Percentiles rank a stretch among this genome's conserved stretches.
These are phyloP conservation scores for Azemiops feae DNA, from an alignment of 2,113 vertebrate species.

Conservation along the genomic window DNA sequence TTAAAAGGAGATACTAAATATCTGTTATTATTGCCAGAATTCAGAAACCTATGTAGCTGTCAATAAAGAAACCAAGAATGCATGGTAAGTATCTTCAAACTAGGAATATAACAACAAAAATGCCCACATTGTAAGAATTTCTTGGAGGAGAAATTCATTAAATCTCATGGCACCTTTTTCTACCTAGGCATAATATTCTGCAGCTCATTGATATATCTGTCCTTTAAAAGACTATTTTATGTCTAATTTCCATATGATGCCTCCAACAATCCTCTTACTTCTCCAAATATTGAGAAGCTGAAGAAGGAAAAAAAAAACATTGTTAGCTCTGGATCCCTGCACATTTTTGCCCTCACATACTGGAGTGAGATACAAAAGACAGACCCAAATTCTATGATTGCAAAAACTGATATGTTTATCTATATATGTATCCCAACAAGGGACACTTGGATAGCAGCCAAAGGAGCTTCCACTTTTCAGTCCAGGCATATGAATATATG, in stretches of 20 bases:
- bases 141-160: not conserved
- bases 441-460: constrained; percentile 11
- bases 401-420: not conserved
- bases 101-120: not conserved
- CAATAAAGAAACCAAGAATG: not conserved
- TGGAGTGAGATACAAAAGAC: not conserved
- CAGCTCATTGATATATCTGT: not conserved
- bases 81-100: not conserved
- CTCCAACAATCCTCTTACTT: not conserved
- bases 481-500: constrained; percentile 5
- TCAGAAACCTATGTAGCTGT: not conserved
- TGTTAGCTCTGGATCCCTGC: not conserved
- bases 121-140: not conserved
- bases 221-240: not conserved
- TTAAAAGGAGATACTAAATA: not conserved
- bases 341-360: not conserved
- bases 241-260: not conserved
- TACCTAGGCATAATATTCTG: too few species aligned
- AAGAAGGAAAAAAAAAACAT: not conserved
- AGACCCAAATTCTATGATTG: not conserved
- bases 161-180: not conserved
- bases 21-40: not conserved
- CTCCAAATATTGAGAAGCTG: not conserved
- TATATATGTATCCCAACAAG: not conserved
- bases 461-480: constrained; percentile 9